Evolutionary conservation across 2,888 invertebrate species (phyloP).

Genomic region (Aricia artaxerxes): DNA sequence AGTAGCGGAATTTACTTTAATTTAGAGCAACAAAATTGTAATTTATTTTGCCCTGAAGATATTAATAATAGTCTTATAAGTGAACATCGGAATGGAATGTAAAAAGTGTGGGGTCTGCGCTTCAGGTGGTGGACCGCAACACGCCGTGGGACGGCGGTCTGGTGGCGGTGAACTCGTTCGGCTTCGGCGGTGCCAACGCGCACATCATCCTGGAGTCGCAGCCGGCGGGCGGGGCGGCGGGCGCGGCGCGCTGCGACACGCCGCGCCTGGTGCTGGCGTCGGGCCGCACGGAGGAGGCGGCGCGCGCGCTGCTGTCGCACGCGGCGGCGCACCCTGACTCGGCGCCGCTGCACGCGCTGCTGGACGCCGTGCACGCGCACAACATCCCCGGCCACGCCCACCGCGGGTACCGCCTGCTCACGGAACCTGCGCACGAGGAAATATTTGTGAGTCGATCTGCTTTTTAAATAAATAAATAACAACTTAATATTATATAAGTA

Average conservation of each 20-base stretch:
- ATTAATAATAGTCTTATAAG: too few species aligned
- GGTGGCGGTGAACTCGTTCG: conserved; percentile 97
- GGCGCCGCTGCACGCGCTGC: conserved; percentile 87
- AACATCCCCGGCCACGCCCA: conserved; percentile 88
- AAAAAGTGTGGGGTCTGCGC: too few species aligned
- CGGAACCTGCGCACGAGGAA: conserved; percentile 58
- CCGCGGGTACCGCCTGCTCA: conserved; percentile 90
- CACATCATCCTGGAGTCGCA: conserved; percentile 92
- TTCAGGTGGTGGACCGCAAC: conserved; percentile 88
- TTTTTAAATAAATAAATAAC: too few species aligned
- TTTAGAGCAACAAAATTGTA: too few species aligned
- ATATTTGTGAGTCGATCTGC: conserved; percentile 37
- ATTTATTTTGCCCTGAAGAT: too few species aligned
- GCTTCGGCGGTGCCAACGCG: conserved; percentile 98
- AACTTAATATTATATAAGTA: too few species aligned
- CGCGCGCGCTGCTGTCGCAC: conserved; percentile 83
- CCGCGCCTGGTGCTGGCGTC: conserved; percentile 88
- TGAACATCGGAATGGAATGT: too few species aligned
- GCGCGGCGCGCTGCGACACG: conserved; percentile 66
- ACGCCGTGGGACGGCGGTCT: conserved; percentile 94
- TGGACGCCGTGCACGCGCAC: conserved; percentile 86
- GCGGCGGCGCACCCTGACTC: conserved; percentile 82
- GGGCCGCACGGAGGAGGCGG: conserved; percentile 92
- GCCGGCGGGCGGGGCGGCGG: conserved; percentile 75
- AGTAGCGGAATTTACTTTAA: too few species aligned